These are phyloP conservation scores for Pseudobourletiella spinata DNA, from an alignment of 1,140 invertebrate species.

Conservation along the genomic window DNA sequence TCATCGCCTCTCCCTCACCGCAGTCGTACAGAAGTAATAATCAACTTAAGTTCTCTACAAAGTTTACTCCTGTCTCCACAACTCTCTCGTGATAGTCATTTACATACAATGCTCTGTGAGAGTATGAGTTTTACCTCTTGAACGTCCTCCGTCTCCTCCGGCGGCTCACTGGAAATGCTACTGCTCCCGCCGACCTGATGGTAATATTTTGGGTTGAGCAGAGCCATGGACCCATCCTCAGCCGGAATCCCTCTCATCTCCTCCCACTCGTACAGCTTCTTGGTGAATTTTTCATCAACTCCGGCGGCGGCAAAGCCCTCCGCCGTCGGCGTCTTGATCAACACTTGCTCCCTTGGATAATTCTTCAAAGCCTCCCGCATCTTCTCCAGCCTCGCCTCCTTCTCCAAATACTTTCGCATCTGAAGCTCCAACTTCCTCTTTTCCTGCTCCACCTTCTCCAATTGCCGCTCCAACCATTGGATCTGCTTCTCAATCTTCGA, in stretches of 20 bases:
- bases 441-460: constrained; percentile 53
- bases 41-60: too few relatives aligned
- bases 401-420: constrained; percentile 51
- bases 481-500: constrained; percentile 43
- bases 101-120: too few relatives aligned
- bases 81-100: too few relatives aligned
- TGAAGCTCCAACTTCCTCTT: constrained; percentile 53
- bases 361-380: constrained; percentile 50
- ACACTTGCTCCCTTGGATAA: constrained; percentile 54
- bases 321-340: constrained; percentile 68
- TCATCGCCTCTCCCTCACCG: too few relatives aligned
- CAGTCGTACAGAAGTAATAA: too few relatives aligned
- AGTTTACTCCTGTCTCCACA: too few relatives aligned
- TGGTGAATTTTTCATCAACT: constrained; percentile 61
- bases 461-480: constrained; percentile 50
- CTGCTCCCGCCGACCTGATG: background rate
- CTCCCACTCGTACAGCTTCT: constrained; percentile 84
- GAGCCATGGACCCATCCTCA: constrained; percentile 67
- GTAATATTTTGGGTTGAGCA: constrained; percentile 52
- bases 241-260: constrained; percentile 55
- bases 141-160: constrained; percentile 3
- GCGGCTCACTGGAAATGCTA: background rate
- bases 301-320: constrained; percentile 64
- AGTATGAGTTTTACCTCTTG: constrained; percentile 3
- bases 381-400: constrained; percentile 54